Evolutionary conservation across 2,113 vertebrate genomes (phyloP).

Genomic region (Nyctereutes procyonoides): DNA sequence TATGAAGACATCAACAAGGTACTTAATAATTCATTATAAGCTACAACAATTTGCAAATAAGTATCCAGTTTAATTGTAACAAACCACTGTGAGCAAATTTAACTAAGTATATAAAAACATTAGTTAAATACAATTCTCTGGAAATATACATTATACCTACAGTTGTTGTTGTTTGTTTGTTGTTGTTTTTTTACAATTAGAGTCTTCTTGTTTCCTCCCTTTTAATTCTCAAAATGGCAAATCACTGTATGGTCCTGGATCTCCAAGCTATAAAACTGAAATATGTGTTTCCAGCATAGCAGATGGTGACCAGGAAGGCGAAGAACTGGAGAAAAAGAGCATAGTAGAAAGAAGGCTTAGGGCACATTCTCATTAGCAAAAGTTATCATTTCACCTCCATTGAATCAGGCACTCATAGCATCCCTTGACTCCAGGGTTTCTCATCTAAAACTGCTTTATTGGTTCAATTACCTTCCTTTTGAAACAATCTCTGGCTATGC

Average conservation of each 20-base stretch:
- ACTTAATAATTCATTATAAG: background rate
- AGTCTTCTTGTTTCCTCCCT: background rate
- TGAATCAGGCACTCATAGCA: background rate
- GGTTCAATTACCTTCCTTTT: constrained; percentile 9
- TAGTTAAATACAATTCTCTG: constrained; percentile 72
- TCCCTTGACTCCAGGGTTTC: background rate
- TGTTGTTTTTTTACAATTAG: constrained; percentile 48
- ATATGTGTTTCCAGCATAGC: constrained; percentile 92
- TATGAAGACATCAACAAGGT: constrained; percentile 52
- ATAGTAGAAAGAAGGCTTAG: constrained; percentile 35
- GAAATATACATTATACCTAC: constrained; percentile 76
- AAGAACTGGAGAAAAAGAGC: constrained; percentile 90
- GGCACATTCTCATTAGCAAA: background rate
- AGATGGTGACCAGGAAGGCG: constrained; percentile 93
- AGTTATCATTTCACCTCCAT: background rate
- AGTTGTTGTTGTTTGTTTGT: background rate
- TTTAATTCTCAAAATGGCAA: constrained; percentile 46
- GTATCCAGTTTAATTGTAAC: constrained; percentile 59
- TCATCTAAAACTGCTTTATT: constrained; percentile 6
- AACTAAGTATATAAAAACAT: constrained; percentile 76
- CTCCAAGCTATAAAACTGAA: constrained; percentile 93
- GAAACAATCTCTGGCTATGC: background rate
- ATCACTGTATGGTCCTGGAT: constrained; percentile 87
- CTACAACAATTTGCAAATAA: constrained; percentile 74
- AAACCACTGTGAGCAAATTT: constrained; percentile 65